phyloP scores from a whole-genome alignment of 2,888 invertebrate species.

The Adelphocoris suturalis region DNA sequence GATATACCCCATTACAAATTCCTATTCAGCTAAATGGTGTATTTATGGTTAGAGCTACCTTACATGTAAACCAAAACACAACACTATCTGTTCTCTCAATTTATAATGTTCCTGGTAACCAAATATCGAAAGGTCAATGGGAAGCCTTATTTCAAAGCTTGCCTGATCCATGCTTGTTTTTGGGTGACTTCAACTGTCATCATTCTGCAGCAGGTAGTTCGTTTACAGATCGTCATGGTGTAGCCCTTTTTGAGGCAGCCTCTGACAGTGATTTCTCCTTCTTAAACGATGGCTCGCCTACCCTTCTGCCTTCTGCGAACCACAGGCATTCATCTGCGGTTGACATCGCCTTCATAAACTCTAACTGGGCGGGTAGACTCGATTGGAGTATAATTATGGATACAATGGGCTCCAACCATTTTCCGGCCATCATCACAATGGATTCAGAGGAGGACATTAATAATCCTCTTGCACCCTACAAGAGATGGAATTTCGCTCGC shows the following conservation, averaged over 20 bases:
- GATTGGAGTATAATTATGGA: conserved; percentile 22
- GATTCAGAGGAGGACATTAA: neutral
- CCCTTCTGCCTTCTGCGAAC: neutral
- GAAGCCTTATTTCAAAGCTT: neutral
- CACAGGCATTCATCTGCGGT: neutral
- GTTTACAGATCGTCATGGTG: no score
- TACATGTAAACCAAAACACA: neutral
- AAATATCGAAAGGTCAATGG: conserved; percentile 12
- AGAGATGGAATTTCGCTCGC: conserved; percentile 35
- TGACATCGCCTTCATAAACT: neutral
- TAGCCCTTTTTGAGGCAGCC: no score
- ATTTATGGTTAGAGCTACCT: neutral
- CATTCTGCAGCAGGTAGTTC: no score
- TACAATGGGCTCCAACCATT: conserved; percentile 41
- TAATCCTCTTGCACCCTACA: neutral
- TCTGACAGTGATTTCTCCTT: no score
- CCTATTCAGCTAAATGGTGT: neutral
- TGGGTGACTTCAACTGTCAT: no score
- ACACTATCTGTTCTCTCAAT: neutral
- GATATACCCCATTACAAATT: no score
- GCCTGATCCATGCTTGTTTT: no score
- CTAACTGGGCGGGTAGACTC: conserved; percentile 2
- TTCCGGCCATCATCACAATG: conserved; percentile 12
- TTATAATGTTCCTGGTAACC: neutral
- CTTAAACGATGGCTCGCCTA: conserved; percentile 33